Base-by-base conservation (phyloP, 2,113 vertebrate genomes). In the Madoqua kirkii region DNA sequence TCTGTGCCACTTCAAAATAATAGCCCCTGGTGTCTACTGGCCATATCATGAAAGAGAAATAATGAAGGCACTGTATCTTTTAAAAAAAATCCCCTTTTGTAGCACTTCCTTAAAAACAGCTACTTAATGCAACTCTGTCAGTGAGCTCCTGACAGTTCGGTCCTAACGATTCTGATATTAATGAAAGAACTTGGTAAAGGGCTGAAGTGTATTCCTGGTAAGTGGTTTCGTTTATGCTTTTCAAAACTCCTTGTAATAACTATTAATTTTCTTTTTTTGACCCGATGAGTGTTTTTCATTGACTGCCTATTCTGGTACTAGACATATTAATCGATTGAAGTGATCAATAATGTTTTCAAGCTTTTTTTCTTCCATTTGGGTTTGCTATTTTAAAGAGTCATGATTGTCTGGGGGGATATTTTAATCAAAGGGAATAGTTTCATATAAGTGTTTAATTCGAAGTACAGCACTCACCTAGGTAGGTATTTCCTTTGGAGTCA, bases 81-180 rank as follows among this genome's bases (percentile, higher is more conserved):
- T 97, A 98, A 98, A 98, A 98, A 98, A 99, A 98, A 97, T 98
- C 99, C 99, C 98, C 98, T 95, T 78, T 79, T 97, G 81, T 93
- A 95, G 97, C 79, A 99, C 99, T 99, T 99, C 99, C 99, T 98
- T 97, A 99, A 99, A 99, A 98, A 78, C 96, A 98, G 95, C 98
- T 99, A 99, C 98, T 98, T 99, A 99, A 98, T 97, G 96, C 98
- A 96, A 83, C 95, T 97, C 94, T 97, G 97, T 96, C 96, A 98
- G 97, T 60, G 88, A 95, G 88, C 79, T 96, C 96, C 98, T 89
- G 95, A 96, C 94, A 97, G 90, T 95, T 78, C 82, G 94, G 85
- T 94, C 95, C 81, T 95, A 60, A 57, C 29, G 1, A 82, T 57
- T 97, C 74, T 40, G 81, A 95, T 97, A 71, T 96, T 95, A 92